phyloP scores from a whole-genome alignment of 2,113 vertebrate species.

The Myotis davidii region DNA sequence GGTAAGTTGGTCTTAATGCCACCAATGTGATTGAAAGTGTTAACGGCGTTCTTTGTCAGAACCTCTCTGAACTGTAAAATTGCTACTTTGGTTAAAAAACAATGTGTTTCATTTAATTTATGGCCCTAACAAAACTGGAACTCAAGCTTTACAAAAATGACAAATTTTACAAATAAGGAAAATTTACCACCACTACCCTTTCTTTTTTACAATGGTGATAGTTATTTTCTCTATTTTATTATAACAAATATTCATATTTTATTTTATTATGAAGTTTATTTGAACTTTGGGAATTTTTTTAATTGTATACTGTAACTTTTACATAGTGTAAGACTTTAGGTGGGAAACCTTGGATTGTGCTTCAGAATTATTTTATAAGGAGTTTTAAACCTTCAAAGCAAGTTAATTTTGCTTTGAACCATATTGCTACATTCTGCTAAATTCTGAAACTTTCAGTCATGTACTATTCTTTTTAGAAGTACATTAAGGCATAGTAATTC shows the following conservation, averaged over 20 bases:
- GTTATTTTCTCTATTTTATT: constrained; percentile 48
- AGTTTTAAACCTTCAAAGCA: constrained; percentile 40
- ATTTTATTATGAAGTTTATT: constrained; percentile 28
- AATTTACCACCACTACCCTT: neutral
- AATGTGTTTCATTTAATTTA: constrained; percentile 36
- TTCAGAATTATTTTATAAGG: constrained; percentile 13
- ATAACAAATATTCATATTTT: neutral
- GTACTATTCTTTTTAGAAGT: neutral
- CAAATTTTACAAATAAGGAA: constrained; percentile 13
- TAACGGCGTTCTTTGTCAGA: neutral
- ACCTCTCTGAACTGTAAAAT: neutral
- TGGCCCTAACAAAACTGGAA: neutral
- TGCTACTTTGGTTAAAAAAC: neutral
- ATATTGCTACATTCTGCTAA: neutral
- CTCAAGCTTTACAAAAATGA: neutral
- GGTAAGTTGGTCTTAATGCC: constrained; percentile 80
- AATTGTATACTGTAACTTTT: neutral
- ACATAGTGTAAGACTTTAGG: neutral
- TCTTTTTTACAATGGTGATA: neutral
- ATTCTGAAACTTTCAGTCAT: constrained; percentile 13
- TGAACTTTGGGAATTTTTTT: constrained; percentile 12
- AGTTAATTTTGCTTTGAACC: constrained; percentile 39
- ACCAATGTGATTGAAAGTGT: neutral
- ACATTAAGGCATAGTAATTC: neutral
- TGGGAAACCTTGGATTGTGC: neutral